Percentiles rank a stretch among this genome's conserved stretches.
Conservation (phyloP, 2,797 vertebrate species). For the Notolepis coatsorum region DNA sequence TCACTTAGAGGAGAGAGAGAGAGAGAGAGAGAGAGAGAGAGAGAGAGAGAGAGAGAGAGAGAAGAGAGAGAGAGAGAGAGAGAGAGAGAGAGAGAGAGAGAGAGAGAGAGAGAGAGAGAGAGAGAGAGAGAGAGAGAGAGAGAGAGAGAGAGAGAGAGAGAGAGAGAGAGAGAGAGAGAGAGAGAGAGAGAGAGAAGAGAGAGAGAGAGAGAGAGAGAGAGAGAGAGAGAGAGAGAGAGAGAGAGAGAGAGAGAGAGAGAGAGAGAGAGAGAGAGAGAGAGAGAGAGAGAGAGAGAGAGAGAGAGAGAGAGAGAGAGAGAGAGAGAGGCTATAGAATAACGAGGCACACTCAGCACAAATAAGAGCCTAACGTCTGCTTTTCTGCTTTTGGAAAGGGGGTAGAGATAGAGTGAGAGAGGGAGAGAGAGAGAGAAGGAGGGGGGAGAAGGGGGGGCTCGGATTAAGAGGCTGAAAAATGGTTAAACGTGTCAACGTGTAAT, state of each 20-base stretch:
- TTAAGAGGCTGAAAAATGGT: conserved; percentile 99
- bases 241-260: conserved; percentile 9
- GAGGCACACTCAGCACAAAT: conserved; percentile 64
- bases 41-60: conserved; percentile 56
- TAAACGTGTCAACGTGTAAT: conserved; percentile 99
- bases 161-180: conserved; percentile 7
- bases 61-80: conserved; percentile 35
- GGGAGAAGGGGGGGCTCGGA: conserved; percentile 81
- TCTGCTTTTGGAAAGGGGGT: conserved; percentile 90
- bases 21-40: conserved; percentile 16
- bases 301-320: conserved; percentile 3
- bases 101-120: conserved; percentile 2
- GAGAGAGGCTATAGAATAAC: neutral
- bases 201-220: conserved; percentile 55
- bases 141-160: neutral
- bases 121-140: conserved; percentile 5
- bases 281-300: conserved; percentile 11
- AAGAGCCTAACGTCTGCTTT: too few species aligned
- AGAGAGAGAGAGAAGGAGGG: too few species aligned
- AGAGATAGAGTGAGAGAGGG: too few species aligned
- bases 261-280: neutral
- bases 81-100: conserved; percentile 22
- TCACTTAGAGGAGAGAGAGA: conserved; percentile 4
- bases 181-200: conserved; percentile 31
- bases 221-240: conserved; percentile 34